Evolutionary conservation across 2,113 vertebrate species (phyloP), one percentile per base, ranked within the genome.

Genomic region (Forbesichthys agassizii): DNA sequence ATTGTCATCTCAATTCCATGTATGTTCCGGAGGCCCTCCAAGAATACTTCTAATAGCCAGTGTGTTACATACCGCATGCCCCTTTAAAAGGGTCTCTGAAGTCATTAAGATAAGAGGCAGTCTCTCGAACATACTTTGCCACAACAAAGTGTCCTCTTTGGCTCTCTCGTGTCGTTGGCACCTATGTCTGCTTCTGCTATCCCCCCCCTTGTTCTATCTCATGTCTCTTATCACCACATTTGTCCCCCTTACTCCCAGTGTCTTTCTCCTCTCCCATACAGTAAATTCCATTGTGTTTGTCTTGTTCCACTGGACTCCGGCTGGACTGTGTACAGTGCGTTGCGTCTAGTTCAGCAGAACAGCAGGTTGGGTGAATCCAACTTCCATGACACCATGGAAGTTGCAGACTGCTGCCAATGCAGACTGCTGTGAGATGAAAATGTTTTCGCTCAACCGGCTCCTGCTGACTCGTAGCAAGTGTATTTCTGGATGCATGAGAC

Each of bases 71-170:
- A 8, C 36, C 7, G 5, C 36, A 77, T 89, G 92, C 90, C 86
- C 90, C 88, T 86, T 89, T 86, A 84, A 91, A 92, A 91, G 88
- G 86, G 77, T 86, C 76, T 71, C 80, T 87, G 87, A 90, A 84
- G 83, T 90, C 88, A 91, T 93, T 91, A 88, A 91, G 92, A 92
- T 93, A 92, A 91, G 76, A 80, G 72, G 68, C 75, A 55, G 73
- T 84, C 91, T 87, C 84, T 92, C 81, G 83, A 80, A 90, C 78
- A 72, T 86, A 79, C 90, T 92, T 82, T 66, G 87, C 82, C 67
- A 76, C 73, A 79, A 92, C 92, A 93, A 93, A 93, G 93, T 92
- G 88, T 85, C 86, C 88, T 91, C 90, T 87, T 85, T 84, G 86
- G 64, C 79, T 33, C 89, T 87, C 88, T 89, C 86, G 42, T 77